Conservation (phyloP, 2,888 invertebrate species). For the Agapetus fuscipes region DNA sequence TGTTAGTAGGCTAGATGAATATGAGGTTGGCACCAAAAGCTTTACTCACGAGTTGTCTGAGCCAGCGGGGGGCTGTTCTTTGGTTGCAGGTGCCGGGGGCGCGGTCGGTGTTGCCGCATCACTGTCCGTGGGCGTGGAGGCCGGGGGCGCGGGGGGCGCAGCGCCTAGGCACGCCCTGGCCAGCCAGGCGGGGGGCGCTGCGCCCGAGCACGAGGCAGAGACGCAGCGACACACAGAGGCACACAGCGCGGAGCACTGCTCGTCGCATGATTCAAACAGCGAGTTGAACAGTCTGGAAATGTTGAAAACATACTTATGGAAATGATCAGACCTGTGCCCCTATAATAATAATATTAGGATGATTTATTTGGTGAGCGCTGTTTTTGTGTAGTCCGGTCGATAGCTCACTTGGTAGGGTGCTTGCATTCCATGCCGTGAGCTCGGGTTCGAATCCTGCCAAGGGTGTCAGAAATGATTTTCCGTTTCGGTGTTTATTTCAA, state of each 20-base stretch:
- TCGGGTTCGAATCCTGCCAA: no score
- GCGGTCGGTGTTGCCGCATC: conserved; percentile 40
- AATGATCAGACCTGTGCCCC: no score
- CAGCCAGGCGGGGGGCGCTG: conserved; percentile 1
- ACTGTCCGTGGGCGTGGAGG: conserved; percentile 35
- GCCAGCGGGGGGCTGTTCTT: conserved; percentile 7
- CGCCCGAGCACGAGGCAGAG: conserved; percentile 1
- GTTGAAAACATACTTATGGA: neutral
- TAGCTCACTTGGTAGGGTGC: no score
- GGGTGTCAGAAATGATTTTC: no score
- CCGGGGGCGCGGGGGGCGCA: conserved; percentile 25
- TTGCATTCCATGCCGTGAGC: no score
- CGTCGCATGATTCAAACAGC: conserved; percentile 37
- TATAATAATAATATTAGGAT: no score
- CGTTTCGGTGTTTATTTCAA: no score
- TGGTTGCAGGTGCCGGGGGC: conserved; percentile 27
- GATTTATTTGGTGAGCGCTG: no score
- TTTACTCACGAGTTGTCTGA: conserved; percentile 14
- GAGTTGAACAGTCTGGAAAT: conserved; percentile 37
- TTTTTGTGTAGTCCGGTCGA: no score
- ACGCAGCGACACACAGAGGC: conserved; percentile 34
- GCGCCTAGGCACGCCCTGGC: conserved; percentile 1
- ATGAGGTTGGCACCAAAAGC: no score
- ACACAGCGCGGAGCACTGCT: conserved; percentile 30
- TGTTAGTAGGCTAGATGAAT: no score